Conservation (phyloP, 2,113 vertebrate species). For the Onychorhynchus coronatus region DNA sequence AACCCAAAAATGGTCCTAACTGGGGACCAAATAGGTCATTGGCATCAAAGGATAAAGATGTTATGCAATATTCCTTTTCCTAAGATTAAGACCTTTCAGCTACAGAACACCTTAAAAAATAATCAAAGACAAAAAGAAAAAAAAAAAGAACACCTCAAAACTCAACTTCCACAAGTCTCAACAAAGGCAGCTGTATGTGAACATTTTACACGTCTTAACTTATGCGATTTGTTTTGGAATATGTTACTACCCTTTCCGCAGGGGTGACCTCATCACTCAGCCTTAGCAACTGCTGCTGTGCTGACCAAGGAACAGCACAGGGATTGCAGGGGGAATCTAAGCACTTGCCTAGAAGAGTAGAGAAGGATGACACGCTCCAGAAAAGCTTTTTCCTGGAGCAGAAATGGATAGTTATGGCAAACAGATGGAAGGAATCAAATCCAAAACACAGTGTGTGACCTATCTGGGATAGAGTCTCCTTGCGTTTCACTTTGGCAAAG, state of each 20-base stretch:
- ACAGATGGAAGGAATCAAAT: slow-evolving; percentile 34
- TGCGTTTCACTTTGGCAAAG: background rate
- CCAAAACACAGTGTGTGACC: slow-evolving; percentile 54
- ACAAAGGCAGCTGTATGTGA: background rate
- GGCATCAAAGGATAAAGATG: background rate
- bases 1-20: background rate
- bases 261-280: background rate
- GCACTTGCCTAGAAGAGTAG: background rate
- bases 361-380: slow-evolving; percentile 11
- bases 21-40: background rate
- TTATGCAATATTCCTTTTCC: background rate
- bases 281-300: background rate
- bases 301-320: background rate
- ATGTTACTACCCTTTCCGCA: background rate
- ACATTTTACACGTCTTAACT: background rate
- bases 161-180: background rate
- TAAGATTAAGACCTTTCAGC: background rate
- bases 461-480: slow-evolving; percentile 33
- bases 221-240: background rate
- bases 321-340: background rate
- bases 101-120: background rate
- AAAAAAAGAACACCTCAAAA: background rate
- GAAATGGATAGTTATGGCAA: slow-evolving; percentile 38
- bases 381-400: slow-evolving; percentile 52
- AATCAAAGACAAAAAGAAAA: background rate